Evolutionary conservation across 2,888 invertebrate species (phyloP), one percentile per base, ranked within the genome.

Genomic region (Thereva nobilitata): DNA sequence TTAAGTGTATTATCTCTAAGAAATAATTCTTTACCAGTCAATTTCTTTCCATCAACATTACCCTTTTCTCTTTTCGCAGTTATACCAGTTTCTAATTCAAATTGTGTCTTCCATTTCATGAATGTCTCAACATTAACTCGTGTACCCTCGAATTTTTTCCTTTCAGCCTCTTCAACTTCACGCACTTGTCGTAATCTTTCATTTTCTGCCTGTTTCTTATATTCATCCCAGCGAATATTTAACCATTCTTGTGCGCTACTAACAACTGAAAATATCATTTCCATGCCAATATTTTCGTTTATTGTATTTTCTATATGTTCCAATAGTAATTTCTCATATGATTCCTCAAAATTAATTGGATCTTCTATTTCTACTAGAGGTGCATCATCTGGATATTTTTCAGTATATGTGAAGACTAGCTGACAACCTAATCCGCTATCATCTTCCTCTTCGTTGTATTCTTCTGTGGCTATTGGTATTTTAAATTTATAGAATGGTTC

Each of bases 191-290:
- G 86, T 45, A 88, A 86, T 9, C 86, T 84, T 72, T 84, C 86
- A 76, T 91, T 91, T 75, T 92, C 90, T 74, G 86, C 84, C 63
- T 85, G 83, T 71, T 87, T 87, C 75, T 90, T 90, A 53, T 89
- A 84, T 42, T 86, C 85, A 77, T 96, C 96, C 87, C 91, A 92
- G 74, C 89, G 88, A 59, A 87, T 86, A 80, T 93, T 94, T 2
- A 97, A 83, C 91, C 94, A 94, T 80, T 97, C 97, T 77, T 95
- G 93, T 4, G 94, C 92, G 34, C 92, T 89, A 45, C 95, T 94
- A 7, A 97, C 96, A 74, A 98, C 80, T 35, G 95, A 95, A 79
- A 97, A 98, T 49, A 97, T 88, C 96, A 98, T 97, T 44, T 95
- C 97, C 92, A 95, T 97, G 1, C 98, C 98, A 63, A 97, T 77